Conservation (phyloP, 1,140 invertebrate genomes). For the Drosophila neocordata region DNA sequence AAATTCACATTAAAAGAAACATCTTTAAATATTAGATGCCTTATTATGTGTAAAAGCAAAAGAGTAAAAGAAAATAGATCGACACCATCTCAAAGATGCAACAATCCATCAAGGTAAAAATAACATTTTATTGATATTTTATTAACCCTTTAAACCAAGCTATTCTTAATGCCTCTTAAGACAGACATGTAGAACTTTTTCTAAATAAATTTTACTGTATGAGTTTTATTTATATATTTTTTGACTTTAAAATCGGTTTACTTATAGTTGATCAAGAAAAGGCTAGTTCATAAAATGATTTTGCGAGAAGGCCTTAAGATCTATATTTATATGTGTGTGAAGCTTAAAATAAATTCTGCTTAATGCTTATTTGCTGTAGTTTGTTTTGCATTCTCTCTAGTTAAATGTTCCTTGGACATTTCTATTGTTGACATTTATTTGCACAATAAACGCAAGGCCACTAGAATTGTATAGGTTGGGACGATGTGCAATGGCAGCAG, state of each 20-base stretch:
- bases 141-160: too few species aligned
- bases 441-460: conserved; percentile 56
- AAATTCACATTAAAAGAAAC: too few species aligned
- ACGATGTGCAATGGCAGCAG: conserved; percentile 38
- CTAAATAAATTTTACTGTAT: background rate
- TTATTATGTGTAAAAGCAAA: too few species aligned
- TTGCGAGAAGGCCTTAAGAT: background rate
- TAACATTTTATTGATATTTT: too few species aligned
- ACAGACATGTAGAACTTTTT: too few species aligned
- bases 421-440: conserved; percentile 62
- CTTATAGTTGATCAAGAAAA: background rate
- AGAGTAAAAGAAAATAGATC: too few species aligned
- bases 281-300: background rate
- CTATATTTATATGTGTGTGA: background rate
- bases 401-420: conserved; percentile 31
- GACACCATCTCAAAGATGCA: too few species aligned
- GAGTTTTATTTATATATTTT: background rate
- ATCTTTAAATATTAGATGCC: too few species aligned
- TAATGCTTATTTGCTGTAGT: conserved; percentile 12
- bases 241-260: background rate
- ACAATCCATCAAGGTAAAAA: too few species aligned
- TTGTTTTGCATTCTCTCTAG: conserved; percentile 6
- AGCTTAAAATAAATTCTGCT: background rate
- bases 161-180: too few species aligned
- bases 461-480: conserved; percentile 36